Conservation (phyloP, 2,797 vertebrate species). For the Phataginus tricuspis region DNA sequence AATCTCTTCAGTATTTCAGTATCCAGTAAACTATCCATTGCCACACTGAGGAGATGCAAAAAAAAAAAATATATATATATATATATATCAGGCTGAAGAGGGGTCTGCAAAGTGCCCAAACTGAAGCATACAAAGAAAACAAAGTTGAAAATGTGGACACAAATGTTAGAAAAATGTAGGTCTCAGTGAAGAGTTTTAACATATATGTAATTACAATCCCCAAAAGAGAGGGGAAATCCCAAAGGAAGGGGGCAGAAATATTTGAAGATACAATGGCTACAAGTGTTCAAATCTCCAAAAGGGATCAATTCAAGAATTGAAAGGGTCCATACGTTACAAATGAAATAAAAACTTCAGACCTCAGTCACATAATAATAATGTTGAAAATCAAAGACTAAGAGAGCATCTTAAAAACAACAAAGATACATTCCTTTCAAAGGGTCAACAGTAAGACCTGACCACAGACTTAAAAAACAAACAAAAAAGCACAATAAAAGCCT, state of each 20-base stretch:
- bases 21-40: neutral
- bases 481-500: neutral
- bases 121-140: neutral
- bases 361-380: neutral
- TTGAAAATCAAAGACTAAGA: neutral
- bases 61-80: too few relatives aligned
- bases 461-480: neutral
- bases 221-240: neutral
- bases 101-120: neutral
- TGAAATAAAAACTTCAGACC: neutral
- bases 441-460: neutral
- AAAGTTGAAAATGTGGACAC: neutral
- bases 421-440: neutral
- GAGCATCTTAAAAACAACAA: neutral
- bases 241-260: neutral
- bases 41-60: neutral
- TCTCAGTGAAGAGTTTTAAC: neutral
- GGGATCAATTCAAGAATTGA: neutral
- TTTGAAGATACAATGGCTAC: neutral
- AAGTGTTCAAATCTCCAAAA: neutral
- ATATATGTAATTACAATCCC: neutral
- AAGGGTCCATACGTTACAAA: neutral
- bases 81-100: neutral
- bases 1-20: neutral
- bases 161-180: neutral